phyloP scores from a whole-genome alignment of 2,113 vertebrate genomes.

The Oryctolagus cuniculus region mOryCun1.1 NC_091443.1:14816001-14816500 shows the following conservation, averaged over 20 bases:
- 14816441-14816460: not conserved
- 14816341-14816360: no score
- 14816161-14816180: not conserved
- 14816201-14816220: not conserved
- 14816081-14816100: not conserved
- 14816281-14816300: not conserved
- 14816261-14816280: not conserved
- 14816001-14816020: not conserved
- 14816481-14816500: not conserved
- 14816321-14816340: no score
- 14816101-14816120: not conserved
- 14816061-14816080: not conserved
- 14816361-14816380: fast-evolving
- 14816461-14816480: not conserved
- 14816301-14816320: no score
- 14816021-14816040: not conserved
- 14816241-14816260: not conserved
- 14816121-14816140: not conserved
- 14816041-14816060: no score
- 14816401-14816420: not conserved
- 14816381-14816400: not conserved
- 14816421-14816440: not conserved
- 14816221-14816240: not conserved
- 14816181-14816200: not conserved
- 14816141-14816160: no score